Base-by-base conservation (phyloP, 2,888 invertebrate species). In the Lepidonotus clava region DNA sequence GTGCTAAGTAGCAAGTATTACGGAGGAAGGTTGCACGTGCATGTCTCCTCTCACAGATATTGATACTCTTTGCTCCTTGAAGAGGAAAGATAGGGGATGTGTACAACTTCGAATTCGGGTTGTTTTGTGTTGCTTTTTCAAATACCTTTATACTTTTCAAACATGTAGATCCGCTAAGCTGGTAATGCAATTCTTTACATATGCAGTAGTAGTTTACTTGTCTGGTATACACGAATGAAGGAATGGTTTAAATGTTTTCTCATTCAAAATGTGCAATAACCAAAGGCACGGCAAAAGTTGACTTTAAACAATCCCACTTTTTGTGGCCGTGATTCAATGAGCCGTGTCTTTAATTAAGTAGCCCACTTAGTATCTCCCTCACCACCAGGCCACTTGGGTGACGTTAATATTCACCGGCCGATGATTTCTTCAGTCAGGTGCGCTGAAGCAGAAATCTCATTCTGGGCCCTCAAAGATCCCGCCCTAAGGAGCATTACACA, bases 321-420 rank as follows among this genome's bases (percentile, higher is more conserved):
- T n/a, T 53, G 53, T 24, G n/a, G 2, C 53, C 28, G 4, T 61
- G 61, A 28, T 24, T 61, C 28, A 4, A 61, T 32, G 11, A 61
- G 61, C 61, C 21, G 0, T 61, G 28, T 61, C 28, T 61, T 66
- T 36, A 71, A 36, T 71, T 36, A 71, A 21, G 36, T 36, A 2
- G 21, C 71, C 71, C 38, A 71, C 71, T 71, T 71, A 38, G n/a
- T 34, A 34, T 71, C 71, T 36, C 11, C 36, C 36, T 21, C 1
- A 11, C 36, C 36, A 34, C 21, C 71, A 14, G 14, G 18, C 71
- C 36, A 34, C n/a, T 18, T 11, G 34, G 71, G 71, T 2, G 36
- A 34, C 71, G 38, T 71, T 71, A 71, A 71, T 71, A 71, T 71
- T 71, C 71, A 71, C 71, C 34, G 71, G 5, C 71, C 36, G 71